phyloP scores from a whole-genome alignment of 2,888 invertebrate genomes.

The Himalopsyche kuldschensis region DNA sequence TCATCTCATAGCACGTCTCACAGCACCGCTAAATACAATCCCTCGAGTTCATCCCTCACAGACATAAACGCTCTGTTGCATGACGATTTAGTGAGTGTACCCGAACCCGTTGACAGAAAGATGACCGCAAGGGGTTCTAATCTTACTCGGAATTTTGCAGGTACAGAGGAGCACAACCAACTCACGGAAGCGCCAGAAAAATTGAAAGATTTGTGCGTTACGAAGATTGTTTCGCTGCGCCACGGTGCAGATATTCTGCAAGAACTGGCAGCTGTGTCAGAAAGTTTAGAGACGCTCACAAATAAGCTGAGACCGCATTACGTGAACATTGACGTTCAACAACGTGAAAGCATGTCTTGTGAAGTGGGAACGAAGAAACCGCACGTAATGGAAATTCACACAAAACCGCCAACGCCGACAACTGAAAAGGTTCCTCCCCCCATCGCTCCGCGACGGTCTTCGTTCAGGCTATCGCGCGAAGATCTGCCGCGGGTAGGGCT shows the following conservation, averaged over 20 bases:
- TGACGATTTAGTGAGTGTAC: conserved; percentile 46
- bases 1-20: conserved; percentile 65
- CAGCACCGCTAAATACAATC: conserved; percentile 71
- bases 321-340: background rate
- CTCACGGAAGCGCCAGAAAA: conserved; percentile 40
- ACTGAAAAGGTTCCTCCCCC: conserved; percentile 47
- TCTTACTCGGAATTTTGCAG: conserved; percentile 53
- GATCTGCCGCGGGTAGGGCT: conserved; percentile 62
- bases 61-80: conserved; percentile 62
- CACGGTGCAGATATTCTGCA: conserved; percentile 70
- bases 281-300: conserved; percentile 54
- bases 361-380: conserved; percentile 25
- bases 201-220: conserved; percentile 67
- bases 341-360: background rate
- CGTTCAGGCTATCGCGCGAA: conserved; percentile 51
- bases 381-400: conserved; percentile 19
- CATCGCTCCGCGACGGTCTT: conserved; percentile 52
- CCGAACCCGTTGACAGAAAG: conserved; percentile 44
- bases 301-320: background rate
- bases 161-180: conserved; percentile 38
- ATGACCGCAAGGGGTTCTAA: conserved; percentile 47
- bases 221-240: conserved; percentile 66
- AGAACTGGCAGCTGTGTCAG: conserved; percentile 67
- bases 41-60: conserved; percentile 61
- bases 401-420: conserved; percentile 40